Evolutionary conservation across 2,797 vertebrate species (phyloP), one percentile per base, ranked within the genome.

Genomic region (Etheostoma nigrum): DNA sequence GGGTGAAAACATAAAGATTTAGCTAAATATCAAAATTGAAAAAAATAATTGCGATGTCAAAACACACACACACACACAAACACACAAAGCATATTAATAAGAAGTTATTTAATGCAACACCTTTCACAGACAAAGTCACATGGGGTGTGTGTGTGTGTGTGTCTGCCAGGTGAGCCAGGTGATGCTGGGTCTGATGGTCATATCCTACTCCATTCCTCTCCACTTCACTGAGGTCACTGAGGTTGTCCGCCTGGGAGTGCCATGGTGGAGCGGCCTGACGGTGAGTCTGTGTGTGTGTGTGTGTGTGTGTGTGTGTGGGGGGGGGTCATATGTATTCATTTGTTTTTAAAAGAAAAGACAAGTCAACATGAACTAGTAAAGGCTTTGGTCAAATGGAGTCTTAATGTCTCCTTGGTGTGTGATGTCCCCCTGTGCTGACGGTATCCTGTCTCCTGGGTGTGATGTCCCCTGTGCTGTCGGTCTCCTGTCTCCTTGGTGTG

Each of bases 241-340:
- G 48, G 89, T 94, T 15, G 36, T 95, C 16, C 48, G 0, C 11
- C 58, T 92, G n/a, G 93, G 94, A 1, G 93, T 95, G 21, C 93
- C 94, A 0, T 95, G 94, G 93, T 95, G 95, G 94, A 95, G 92
- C 3, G 91, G 94, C 30, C 16, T 93, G 49, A 74, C 63, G 72
- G 95, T 95, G 78, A 94, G 83, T 71, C 18, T 66, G 25, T 63
- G 4, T 76, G 21, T 75, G 0, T 58, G 16, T 58, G 4, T 14
- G 58, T 62, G 33, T 58, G 25, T 54, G 40, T 16, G 42, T 61
- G 9, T 40, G 14, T 49, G 4, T 36, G 27, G 3, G 4, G 3
- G 27, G 3, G 27, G 3, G 3, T 27, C 27, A 27, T 27, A 27
- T 27, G 27, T 27, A 27, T 27, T 27, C 3, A 5, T 27, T 27